Evolutionary conservation across 2,113 vertebrate species (phyloP).

Genomic region (Nansenia antarctica): DNA sequence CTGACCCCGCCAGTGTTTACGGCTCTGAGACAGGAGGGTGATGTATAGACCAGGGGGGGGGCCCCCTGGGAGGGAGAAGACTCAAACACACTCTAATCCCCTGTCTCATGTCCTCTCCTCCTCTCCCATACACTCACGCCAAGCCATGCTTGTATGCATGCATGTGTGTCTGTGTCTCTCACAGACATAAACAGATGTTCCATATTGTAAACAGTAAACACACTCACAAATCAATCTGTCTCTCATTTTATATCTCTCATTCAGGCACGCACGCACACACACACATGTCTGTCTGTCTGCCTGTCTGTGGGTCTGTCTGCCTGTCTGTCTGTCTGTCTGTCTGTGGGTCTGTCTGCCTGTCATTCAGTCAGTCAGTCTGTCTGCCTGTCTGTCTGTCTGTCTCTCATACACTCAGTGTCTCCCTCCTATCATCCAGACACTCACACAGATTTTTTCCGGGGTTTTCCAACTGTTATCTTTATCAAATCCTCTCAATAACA

Average conservation of each 20-base stretch:
- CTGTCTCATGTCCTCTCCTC: too few relatives aligned
- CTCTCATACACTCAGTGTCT: not conserved
- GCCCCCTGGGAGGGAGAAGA: not conserved
- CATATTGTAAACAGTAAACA: too few relatives aligned
- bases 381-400: not conserved
- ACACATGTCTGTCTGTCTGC: slow-evolving; percentile 14
- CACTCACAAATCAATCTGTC: too few relatives aligned
- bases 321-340: not conserved
- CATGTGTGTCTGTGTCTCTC: not conserved
- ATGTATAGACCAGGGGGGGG: slow-evolving; percentile 16
- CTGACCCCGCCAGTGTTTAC: slow-evolving; percentile 9
- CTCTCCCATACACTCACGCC: slow-evolving; percentile 13
- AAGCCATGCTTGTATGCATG: too few relatives aligned
- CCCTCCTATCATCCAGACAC: not conserved
- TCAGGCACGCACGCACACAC: not conserved
- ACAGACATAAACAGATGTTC: not conserved
- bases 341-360: slow-evolving; percentile 23
- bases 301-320: not conserved
- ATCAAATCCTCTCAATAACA: slow-evolving; percentile 47
- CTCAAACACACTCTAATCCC: slow-evolving; percentile 10
- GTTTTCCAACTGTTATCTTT: slow-evolving; percentile 42
- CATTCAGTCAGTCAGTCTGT: not conserved
- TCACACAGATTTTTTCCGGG: not conserved
- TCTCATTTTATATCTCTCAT: not conserved
- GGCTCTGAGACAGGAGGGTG: not conserved